Evolutionary conservation across 2,797 vertebrate species (phyloP), one percentile per base, ranked within the genome.

Genomic region (Pseudochirops cupreus): DNA sequence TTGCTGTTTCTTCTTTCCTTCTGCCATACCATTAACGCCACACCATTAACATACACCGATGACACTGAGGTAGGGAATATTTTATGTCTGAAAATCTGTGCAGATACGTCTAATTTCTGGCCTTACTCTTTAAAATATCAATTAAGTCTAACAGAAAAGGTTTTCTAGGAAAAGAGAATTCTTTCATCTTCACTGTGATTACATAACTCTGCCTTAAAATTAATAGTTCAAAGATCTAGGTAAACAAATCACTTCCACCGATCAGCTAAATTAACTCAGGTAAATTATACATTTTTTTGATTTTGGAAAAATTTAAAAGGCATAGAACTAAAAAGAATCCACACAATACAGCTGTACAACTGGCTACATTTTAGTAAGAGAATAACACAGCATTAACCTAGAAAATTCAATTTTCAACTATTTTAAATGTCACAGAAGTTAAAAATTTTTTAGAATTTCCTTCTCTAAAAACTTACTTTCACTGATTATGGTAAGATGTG

Each of bases 11-110:
- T 46, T 21, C 21, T 29, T 18, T 96, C 97, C 93, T 95, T 95
- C 96, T 16, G 50, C 95, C 97, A 97, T 95, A 97, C 91, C 96
- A 91, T n/a, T 96, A 46, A 82, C 74, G 39, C 21, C 52, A 52
- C 52, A 52, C 52, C 52, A 52, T 52, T 52, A 52, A 52, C 52
- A 52, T 52, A 39, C 74, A 82, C 74, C 21, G 21, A 46, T 82
- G 74, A 82, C 91, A 93, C 13, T 82, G 55, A 95, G 54, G 90
- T 93, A 82, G 82, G 21, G 31, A 93, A 92, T 62, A 56, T 93
- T 95, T 95, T 97, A 93, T 95, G 95, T 95, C 94, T 67, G 94
- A 93, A 92, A 4, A 29, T 92, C 95, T 96, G 92, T 95, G 95
- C 55, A 92, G 54, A 94, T 97, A 96, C 58, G 96, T 54, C 96